Evolutionary conservation across 1,140 invertebrate genomes (phyloP).

Genomic region (Zaprionus nigranus): DNA sequence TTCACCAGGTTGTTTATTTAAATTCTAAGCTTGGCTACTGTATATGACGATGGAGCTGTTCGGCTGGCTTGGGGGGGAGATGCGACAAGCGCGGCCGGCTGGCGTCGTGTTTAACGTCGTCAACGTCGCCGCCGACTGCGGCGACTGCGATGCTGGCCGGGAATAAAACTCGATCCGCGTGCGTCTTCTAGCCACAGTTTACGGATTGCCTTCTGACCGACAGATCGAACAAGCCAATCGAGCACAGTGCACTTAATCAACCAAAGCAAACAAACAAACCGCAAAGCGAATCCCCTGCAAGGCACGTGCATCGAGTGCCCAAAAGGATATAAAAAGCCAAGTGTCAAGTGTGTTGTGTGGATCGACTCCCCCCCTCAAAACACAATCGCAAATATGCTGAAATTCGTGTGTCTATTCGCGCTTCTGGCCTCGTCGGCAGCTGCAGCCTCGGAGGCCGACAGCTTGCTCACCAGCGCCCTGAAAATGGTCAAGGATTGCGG

Average conservation of each 20-base stretch:
- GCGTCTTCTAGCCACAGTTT: conserved; percentile 84
- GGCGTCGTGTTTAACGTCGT: conserved; percentile 51
- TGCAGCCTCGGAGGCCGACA: conserved; percentile 78
- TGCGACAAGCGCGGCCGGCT: conserved; percentile 14
- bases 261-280: conserved; percentile 31
- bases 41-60: conserved; percentile 33
- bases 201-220: conserved; percentile 85
- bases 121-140: conserved; percentile 41
- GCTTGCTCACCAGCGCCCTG: conserved; percentile 87
- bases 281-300: conserved; percentile 21
- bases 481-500: conserved; percentile 88
- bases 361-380: conserved; percentile 7
- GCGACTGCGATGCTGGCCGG: conserved; percentile 71
- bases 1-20: conserved; percentile 75
- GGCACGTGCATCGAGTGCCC: conserved; percentile 47
- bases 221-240: conserved; percentile 81
- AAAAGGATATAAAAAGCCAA: conserved; percentile 47
- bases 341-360: conserved; percentile 65
- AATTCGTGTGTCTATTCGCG: conserved; percentile 85
- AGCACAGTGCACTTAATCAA: conserved; percentile 78
- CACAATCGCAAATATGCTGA: conserved; percentile 85
- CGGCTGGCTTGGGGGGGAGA: neutral
- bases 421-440: conserved; percentile 85
- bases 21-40: conserved; percentile 83
- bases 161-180: conserved; percentile 85